phyloP scores from a whole-genome alignment of 64 coral and sea anemone species.

The Stichodactyla mertensii region DNA sequence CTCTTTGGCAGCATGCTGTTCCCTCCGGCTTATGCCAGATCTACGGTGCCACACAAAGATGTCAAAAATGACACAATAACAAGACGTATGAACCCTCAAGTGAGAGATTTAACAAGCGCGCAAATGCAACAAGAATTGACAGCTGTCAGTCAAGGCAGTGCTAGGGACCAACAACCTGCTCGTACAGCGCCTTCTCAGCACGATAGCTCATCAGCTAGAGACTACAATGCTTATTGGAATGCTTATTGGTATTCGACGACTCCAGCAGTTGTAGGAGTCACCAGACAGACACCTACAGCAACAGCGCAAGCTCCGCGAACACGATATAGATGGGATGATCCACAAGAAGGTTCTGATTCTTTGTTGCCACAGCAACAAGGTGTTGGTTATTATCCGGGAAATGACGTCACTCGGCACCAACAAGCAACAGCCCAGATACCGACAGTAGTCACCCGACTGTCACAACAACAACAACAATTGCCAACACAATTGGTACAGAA shows the following conservation, averaged over 20 bases:
- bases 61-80: neutral
- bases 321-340: neutral
- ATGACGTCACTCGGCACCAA: neutral
- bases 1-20: neutral
- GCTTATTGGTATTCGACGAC: neutral
- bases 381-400: neutral
- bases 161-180: neutral
- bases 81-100: neutral
- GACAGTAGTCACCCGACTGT: neutral
- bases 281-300: neutral
- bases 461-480: slow-evolving; percentile 11
- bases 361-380: neutral
- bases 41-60: neutral
- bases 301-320: neutral
- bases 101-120: neutral
- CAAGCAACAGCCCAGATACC: neutral
- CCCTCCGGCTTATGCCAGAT: neutral
- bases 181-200: neutral
- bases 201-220: neutral
- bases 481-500: neutral
- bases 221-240: neutral
- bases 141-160: slow-evolving; percentile 6
- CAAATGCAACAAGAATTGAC: neutral
- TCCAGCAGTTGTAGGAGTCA: neutral
- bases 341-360: neutral